Percentiles rank a stretch among this genome's conserved stretches.
Evolutionary conservation across 2,888 invertebrate genomes (phyloP).

Genomic region (Drosophila colorata): DNA sequence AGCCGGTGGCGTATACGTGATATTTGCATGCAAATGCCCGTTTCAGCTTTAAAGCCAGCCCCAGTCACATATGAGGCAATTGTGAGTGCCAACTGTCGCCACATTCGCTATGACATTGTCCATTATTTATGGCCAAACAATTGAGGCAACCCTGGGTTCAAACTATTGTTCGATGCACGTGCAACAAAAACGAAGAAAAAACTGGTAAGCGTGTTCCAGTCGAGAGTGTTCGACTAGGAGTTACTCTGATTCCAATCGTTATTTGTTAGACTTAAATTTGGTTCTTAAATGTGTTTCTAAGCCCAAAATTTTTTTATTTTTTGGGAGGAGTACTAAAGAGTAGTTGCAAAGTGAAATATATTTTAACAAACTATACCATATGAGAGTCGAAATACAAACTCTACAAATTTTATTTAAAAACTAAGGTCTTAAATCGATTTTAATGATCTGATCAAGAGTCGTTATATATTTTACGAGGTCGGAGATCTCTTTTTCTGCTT

Average conservation of each 20-base stretch:
- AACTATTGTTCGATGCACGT: slow-evolving; percentile 71
- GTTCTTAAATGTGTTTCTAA: not conserved
- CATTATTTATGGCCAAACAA: slow-evolving; percentile 77
- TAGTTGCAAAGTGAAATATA: too few relatives aligned
- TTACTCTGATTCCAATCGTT: not conserved
- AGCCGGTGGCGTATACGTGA: slow-evolving; percentile 57
- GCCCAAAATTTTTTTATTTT: too few relatives aligned
- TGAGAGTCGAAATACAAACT: too few relatives aligned
- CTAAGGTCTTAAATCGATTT: too few relatives aligned
- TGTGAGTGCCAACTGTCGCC: slow-evolving; percentile 62
- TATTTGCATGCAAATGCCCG: slow-evolving; percentile 37
- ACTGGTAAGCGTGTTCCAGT: not conserved
- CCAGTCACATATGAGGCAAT: slow-evolving; percentile 33
- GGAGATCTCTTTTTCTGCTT: too few relatives aligned
- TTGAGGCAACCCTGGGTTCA: slow-evolving; percentile 55
- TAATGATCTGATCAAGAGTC: too few relatives aligned
- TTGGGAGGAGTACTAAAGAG: too few relatives aligned
- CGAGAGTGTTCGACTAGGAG: not conserved
- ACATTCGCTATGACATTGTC: slow-evolving; percentile 58
- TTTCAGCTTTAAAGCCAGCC: slow-evolving; percentile 38
- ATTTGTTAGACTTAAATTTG: not conserved
- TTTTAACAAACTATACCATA: too few relatives aligned
- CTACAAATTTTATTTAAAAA: too few relatives aligned
- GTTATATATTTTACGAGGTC: too few relatives aligned
- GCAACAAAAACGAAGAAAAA: slow-evolving; percentile 24